Base-by-base conservation (phyloP, 2,113 vertebrate genomes). In the Lampris megalopsis region DNA sequence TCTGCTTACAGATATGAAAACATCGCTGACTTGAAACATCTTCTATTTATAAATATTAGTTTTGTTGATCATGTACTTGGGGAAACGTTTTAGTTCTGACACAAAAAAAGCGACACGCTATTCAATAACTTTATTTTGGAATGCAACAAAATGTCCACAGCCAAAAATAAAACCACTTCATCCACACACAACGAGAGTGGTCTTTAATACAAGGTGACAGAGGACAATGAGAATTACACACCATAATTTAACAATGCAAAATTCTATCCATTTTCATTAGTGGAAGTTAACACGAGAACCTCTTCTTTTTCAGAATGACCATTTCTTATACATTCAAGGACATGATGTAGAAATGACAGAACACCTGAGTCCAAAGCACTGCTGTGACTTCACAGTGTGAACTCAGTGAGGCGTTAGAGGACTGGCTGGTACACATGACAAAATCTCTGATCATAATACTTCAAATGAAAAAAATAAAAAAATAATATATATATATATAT, bases 201-300 rank as follows among this genome's bases (percentile, higher is more conserved):
- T 94, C 93, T 97, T 97, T 97, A 97, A 97, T 97, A 97, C 95
- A 96, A 88, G 91, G 96, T 97, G 97, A 96, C 96, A 98, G 96
- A 97, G 98, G 97, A 98, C 90, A 86, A 69, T 81, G 92, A 92
- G 93, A 89, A 92, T 83, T 83, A 87, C 89, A 82, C 95, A 95
- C 97, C 96, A 97, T 96, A 95, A 96, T 95, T 97, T 97, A 96
- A 97, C 96, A 96, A 91, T 89, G 93, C 81, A 86, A 96, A 97
- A 98, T 97, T 97, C 97, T 94, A 96, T 98, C 97, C 97, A 97
- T 98, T 98, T 98, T 97, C 96, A 97, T 98, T 97, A 98, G 95
- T 96, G 92, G 93, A 93, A 94, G 96, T 98, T 97, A 98, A 98
- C 97, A 98, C 96, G 97, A 98, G 93, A 95, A 96, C 24, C 24